Evolutionary conservation across 2,797 vertebrate genomes (phyloP), one percentile per base, ranked within the genome.

Genomic region (Vireo griseus): DNA sequence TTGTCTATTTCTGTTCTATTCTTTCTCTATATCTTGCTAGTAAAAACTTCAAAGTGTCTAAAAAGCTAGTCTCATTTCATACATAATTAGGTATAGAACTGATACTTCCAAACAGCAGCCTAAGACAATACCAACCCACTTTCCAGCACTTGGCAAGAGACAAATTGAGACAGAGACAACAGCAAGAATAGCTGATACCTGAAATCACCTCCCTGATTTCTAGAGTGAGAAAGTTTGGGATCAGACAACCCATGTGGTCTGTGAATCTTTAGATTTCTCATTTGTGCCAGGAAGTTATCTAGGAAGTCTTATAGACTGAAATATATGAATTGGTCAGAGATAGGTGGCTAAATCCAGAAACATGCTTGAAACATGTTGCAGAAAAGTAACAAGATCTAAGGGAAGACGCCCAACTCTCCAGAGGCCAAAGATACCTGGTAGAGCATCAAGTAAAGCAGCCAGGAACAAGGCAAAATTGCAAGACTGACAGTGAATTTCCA

Each of bases 21-120:
- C 89, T 76, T 74, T 82, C 45, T 65, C 65, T 37, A 44, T 78
- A 77, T 90, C 77, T 95, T 42, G 77, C 45, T 74, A 89, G 52
- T 76, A 65, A 90, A 92, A 92, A 82, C 95, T 95, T 97, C 95
- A 94, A 96, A 97, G 88, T 55, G 10, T 77, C 90, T 78, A 47
- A 79, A 80, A 78, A 80, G 9, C 0, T 33, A 67, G 54, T 45
- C 66, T 94, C 84, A 95, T 93, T 96, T 95, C 45, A 92, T 93
- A 86, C 83, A 59, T 79, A 79, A 95, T 97, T 94, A 88, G 66
- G 72, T 83, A 58, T 54, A 83, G 86, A 94, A 84, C 67, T 50
- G 45, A 73, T 78, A 57, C 39, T 86, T 85, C 76, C 71, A 87
- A 85, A 85, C 28, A 84, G 57, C 62, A 83, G 66, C 42, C 44